Evolutionary conservation across 2,888 invertebrate genomes (phyloP).

Genomic region (Lamellibrachia satsuma): DNA sequence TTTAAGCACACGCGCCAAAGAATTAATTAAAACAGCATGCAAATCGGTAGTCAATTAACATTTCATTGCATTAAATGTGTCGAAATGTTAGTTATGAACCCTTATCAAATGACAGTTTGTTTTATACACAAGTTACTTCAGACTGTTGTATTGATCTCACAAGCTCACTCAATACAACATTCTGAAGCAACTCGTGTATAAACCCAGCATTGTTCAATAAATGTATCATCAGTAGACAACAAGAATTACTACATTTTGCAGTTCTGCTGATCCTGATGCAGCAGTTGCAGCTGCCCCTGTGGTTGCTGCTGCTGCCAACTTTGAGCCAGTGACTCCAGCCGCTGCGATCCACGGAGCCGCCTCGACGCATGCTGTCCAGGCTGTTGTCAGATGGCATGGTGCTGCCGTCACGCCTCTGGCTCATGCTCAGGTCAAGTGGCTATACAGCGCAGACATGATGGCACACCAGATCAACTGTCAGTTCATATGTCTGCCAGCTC

Average conservation of each 20-base stretch:
- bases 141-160: too few species aligned
- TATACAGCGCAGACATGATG: neutral
- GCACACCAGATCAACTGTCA: slow-evolving; percentile 17
- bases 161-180: too few species aligned
- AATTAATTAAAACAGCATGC: too few species aligned
- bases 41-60: too few species aligned
- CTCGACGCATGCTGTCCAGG: neutral
- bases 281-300: neutral
- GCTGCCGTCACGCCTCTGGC: neutral
- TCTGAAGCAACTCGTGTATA: too few species aligned
- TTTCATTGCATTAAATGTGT: too few species aligned
- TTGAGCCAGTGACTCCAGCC: neutral
- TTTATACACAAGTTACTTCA: too few species aligned
- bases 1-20: too few species aligned
- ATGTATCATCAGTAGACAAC: too few species aligned
- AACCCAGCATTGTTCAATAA: too few species aligned
- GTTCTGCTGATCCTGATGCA: neutral
- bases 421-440: neutral
- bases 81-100: too few species aligned
- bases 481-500: slow-evolving; percentile 1
- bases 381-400: neutral
- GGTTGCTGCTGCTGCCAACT: neutral
- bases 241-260: neutral
- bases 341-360: neutral
- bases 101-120: too few species aligned